A percentile compares a stretch with the other conserved stretches of the same genome.
Conservation (phyloP, 2,113 vertebrate genomes). For the Plectropomus leopardus region DNA sequence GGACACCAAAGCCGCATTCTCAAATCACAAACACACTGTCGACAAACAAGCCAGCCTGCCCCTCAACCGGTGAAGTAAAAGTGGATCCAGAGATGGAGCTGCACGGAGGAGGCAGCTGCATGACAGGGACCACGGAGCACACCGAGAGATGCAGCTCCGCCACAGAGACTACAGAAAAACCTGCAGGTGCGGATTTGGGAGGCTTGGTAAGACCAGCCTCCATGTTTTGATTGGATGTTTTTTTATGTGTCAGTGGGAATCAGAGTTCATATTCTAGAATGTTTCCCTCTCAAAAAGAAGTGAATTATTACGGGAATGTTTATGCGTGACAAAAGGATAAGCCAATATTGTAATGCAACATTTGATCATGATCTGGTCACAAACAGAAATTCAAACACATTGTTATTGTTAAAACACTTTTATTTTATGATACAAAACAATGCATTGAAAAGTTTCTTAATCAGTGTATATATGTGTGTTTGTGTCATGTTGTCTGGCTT, state of each 20-base stretch:
- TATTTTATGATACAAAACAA: too few relatives aligned
- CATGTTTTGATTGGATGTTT: too few relatives aligned
- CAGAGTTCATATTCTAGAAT: background rate
- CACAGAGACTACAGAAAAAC: conserved; percentile 23
- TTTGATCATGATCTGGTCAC: too few relatives aligned
- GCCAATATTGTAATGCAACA: too few relatives aligned
- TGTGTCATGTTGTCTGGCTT: background rate
- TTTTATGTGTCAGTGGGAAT: background rate
- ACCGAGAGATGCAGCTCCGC: background rate
- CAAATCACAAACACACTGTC: conserved; percentile 4
- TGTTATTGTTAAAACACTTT: too few relatives aligned
- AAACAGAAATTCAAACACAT: too few relatives aligned
- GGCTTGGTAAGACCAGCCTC: background rate
- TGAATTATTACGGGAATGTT: too few relatives aligned
- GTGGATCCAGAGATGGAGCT: conserved; percentile 19
- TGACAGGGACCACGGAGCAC: conserved; percentile 15
- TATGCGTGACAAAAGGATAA: too few relatives aligned
- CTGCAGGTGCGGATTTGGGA: conserved; percentile 1
- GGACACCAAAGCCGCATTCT: background rate
- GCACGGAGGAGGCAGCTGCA: conserved; percentile 33
- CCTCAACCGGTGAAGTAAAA: conserved; percentile 65
- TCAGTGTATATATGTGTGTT: background rate
- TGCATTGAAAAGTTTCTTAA: background rate
- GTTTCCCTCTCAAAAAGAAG: too few relatives aligned
- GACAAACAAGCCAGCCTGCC: conserved; percentile 51